Base-by-base conservation (phyloP, 2,113 vertebrate species). In the Macaca nemestrina region DNA sequence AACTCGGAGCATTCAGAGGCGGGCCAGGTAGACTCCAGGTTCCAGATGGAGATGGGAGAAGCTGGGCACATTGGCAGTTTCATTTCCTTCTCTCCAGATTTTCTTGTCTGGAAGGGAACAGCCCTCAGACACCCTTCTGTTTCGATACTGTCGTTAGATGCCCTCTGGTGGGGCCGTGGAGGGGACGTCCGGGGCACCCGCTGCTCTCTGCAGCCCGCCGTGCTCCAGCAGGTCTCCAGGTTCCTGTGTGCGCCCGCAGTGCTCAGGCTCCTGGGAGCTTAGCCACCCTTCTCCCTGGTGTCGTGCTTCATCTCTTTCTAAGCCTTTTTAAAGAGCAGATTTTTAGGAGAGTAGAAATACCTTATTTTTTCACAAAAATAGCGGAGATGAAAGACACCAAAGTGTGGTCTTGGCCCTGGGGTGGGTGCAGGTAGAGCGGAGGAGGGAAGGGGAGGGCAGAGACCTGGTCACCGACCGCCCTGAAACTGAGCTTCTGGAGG, bases 351-450 rank as follows among this genome's bases (percentile, higher is more conserved):
- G 57, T 43, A 22, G 52, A 22, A 22, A 6, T n/a, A 30, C 25
- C 6, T 64, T 8, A 6, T 64, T 40, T n/a, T 2, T 38, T 40
- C 43, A 25, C 25, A 10, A 5, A 8, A 22, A 0, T 52, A 6
- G 67, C 52, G 32, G 68, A 48, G 40, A 2, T 8, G 43, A 17
- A 64, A 13, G 45, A 25, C 3, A 2, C 68, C 7, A 25, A 68
- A 8, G 45, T 67, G 27, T 17, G 16, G 50, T 32, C 8, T 6
- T 0, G 38, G 50, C 25, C 12, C 0, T 0, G 20, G 13, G 40
- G 14, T 25, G 27, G 48, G 67, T n/a, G 8, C 13, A 12, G 2
- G 14, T 5, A 9, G 48, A 43, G 64, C 12, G 1, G 18, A 22
- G 17, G 64, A 23, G 4, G 6, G 11, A 43, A 45, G 5, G 4